These are phyloP conservation scores for Macrosoma leucophasiata DNA, from an alignment of 2,888 invertebrate genomes.

Conservation along the genomic window DNA sequence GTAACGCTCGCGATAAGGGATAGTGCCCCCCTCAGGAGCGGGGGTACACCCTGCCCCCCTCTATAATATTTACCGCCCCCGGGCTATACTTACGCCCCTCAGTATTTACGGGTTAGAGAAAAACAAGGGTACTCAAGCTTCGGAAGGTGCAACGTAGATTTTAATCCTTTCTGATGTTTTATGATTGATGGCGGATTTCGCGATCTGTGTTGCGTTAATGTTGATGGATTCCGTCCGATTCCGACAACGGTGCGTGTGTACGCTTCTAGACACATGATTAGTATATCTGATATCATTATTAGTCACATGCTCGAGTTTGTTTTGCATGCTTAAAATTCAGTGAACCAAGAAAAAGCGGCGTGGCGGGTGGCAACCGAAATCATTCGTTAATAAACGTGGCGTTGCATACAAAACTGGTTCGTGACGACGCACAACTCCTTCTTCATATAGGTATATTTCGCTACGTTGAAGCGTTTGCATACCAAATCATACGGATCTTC, in stretches of 20 bases:
- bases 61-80: constrained; percentile 75
- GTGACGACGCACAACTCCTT: constrained; percentile 33
- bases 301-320: constrained; percentile 3
- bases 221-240: constrained; percentile 70
- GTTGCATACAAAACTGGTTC: constrained; percentile 35
- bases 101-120: constrained; percentile 76
- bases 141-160: constrained; percentile 76
- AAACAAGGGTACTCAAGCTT: constrained; percentile 75
- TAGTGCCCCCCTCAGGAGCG: constrained; percentile 64
- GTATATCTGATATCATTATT: constrained; percentile 6
- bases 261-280: constrained; percentile 47
- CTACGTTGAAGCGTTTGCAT: too few relatives aligned
- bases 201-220: constrained; percentile 63
- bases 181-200: constrained; percentile 74
- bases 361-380: constrained; percentile 11
- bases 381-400: constrained; percentile 31
- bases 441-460: too few relatives aligned
- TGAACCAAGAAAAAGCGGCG: constrained; percentile 3
- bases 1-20: constrained; percentile 76
- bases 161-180: constrained; percentile 76
- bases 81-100: constrained; percentile 75
- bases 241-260: constrained; percentile 41
- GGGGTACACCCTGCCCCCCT: constrained; percentile 55
- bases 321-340: constrained; percentile 2
- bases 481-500: too few relatives aligned